Evolutionary conservation across 2,797 vertebrate species (phyloP).

Genomic region (Parotocinclus haroldoi): DNA sequence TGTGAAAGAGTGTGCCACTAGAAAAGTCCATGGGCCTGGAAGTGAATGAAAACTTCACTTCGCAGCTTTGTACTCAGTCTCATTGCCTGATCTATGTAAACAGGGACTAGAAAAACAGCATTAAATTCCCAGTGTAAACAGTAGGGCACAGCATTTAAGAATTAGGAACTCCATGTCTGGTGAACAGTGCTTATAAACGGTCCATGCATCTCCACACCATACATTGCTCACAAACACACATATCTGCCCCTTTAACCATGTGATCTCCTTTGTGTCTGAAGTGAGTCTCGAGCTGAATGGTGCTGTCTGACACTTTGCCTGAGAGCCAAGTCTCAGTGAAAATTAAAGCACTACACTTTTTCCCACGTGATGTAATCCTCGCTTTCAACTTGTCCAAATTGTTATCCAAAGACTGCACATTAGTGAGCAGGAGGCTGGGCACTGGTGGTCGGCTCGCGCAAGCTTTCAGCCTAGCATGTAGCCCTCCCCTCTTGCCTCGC

Average conservation of each 20-base stretch:
- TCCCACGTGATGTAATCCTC: too few relatives aligned
- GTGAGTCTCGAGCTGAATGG: conserved; percentile 17
- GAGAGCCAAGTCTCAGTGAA: too few relatives aligned
- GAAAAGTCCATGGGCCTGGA: too few relatives aligned
- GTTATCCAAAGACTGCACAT: neutral
- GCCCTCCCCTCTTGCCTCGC: neutral
- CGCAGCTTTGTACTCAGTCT: too few relatives aligned
- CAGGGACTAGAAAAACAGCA: neutral
- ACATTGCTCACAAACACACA: conserved; percentile 2
- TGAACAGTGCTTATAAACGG: too few relatives aligned
- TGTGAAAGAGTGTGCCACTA: neutral
- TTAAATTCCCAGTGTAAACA: conserved; percentile 1
- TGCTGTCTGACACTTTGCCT: neutral
- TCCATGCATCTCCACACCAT: neutral
- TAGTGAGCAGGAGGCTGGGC: neutral
- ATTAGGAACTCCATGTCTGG: neutral
- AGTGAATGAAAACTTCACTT: too few relatives aligned
- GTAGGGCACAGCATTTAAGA: neutral
- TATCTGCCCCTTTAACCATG: neutral
- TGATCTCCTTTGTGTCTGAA: conserved; percentile 7
- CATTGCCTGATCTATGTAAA: too few relatives aligned
- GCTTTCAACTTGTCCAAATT: too few relatives aligned
- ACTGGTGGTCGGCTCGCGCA: neutral
- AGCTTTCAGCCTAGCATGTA: neutral
- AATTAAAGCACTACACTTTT: too few relatives aligned